These are phyloP conservation scores for Platanista minor DNA, from an alignment of 2,113 vertebrate species.

Conservation along the genomic window DNA sequence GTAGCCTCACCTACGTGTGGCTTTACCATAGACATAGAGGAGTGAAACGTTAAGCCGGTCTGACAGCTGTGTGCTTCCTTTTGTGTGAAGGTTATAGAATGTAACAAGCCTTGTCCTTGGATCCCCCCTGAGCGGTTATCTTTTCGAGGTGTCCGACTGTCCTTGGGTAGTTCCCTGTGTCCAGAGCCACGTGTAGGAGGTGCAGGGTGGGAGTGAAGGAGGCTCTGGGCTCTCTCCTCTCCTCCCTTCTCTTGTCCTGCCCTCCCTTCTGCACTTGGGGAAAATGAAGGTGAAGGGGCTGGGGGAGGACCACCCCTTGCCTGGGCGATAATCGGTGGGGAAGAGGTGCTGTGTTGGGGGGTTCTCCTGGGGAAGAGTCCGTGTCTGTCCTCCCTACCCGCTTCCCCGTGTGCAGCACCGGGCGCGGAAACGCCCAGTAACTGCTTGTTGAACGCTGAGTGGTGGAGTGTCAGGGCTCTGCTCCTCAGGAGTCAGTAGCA, in stretches of 20 bases:
- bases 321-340: not conserved
- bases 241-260: not conserved
- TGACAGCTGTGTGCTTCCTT: not conserved
- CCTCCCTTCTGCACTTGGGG: not conserved
- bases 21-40: not conserved
- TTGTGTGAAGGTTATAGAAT: not conserved
- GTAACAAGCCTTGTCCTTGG: not conserved
- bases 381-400: not conserved
- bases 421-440: rapidly evolving
- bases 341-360: no score
- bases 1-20: not conserved
- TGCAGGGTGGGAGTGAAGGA: not conserved
- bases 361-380: not conserved
- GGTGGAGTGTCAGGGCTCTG: rapidly evolving
- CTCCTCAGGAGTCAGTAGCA: no score
- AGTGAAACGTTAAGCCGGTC: not conserved
- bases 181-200: not conserved
- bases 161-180: not conserved
- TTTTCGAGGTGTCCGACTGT: not conserved
- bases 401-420: not conserved
- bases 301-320: not conserved
- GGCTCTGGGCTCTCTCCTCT: not conserved
- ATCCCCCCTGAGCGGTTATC: not conserved
- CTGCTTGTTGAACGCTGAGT: rapidly evolving
- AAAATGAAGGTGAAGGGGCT: not conserved